phyloP scores from a whole-genome alignment of 2,888 invertebrate species.

The Lordiphosa andalusiaca region DNA sequence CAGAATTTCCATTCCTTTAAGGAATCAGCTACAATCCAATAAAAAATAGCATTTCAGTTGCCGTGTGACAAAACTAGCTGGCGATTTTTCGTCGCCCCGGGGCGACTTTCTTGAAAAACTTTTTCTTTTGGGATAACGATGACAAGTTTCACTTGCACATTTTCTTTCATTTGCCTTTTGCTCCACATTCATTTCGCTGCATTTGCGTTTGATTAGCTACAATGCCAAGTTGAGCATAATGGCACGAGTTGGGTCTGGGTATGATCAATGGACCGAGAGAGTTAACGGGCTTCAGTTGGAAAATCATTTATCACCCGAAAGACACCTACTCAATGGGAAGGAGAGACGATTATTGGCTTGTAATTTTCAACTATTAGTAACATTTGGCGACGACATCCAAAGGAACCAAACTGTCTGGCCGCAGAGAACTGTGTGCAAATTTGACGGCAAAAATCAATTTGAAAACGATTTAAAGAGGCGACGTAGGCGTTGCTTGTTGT shows the following conservation, averaged over 20 bases:
- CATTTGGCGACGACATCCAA: slow-evolving; percentile 66
- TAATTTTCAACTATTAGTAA: slow-evolving; percentile 73
- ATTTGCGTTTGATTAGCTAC: slow-evolving; percentile 46
- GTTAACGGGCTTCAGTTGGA: slow-evolving; percentile 34
- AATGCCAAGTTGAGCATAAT: slow-evolving; percentile 51
- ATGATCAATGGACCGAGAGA: slow-evolving; percentile 36
- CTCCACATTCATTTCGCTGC: slow-evolving; percentile 2
- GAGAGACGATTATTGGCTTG: slow-evolving; percentile 58
- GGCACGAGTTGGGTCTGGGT: slow-evolving; percentile 6
- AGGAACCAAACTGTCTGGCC: slow-evolving; percentile 11
- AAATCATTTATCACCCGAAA: slow-evolving; percentile 55
- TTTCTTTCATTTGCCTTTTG: slow-evolving; percentile 1
- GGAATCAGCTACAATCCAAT: too few relatives aligned
- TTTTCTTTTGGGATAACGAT: slow-evolving; percentile 3
- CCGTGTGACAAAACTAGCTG: too few relatives aligned
- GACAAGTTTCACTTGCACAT: slow-evolving; percentile 12
- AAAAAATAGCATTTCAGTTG: too few relatives aligned
- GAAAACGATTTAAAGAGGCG: slow-evolving; percentile 69
- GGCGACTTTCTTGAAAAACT: background rate
- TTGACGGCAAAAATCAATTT: slow-evolving; percentile 73
- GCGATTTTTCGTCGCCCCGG: too few relatives aligned
- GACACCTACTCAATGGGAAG: slow-evolving; percentile 31
- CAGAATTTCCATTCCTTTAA: too few relatives aligned
- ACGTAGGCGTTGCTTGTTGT: slow-evolving; percentile 57
- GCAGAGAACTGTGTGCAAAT: slow-evolving; percentile 55